Conservation (phyloP, 2,888 invertebrate species). For the Rotaria magnacalcarata region DNA sequence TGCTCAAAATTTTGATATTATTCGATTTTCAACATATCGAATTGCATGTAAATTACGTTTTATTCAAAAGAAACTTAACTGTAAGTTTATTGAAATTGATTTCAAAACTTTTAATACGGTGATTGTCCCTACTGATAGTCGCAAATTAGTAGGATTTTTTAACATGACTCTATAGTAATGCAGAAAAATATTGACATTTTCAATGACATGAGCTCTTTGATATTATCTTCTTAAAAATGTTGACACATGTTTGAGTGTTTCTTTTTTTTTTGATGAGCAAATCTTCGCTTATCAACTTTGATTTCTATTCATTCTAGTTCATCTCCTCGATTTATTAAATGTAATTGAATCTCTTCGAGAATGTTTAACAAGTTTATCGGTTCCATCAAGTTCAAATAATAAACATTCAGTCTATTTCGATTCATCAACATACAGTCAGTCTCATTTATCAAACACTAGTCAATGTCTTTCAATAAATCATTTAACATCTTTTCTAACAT, state of each 20-base stretch:
- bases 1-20: conserved; percentile 83
- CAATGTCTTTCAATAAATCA: conserved; percentile 85
- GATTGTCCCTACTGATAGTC: too few species aligned
- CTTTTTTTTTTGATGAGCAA: background rate
- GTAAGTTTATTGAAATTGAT: conserved; percentile 65
- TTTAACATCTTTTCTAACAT: conserved; percentile 63
- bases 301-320: conserved; percentile 66
- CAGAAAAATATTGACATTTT: too few species aligned
- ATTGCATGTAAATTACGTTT: conserved; percentile 93
- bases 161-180: too few species aligned
- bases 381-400: conserved; percentile 54
- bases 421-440: conserved; percentile 80
- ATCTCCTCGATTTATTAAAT: conserved; percentile 96
- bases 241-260: too few species aligned
- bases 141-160: too few species aligned
- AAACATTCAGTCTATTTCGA: conserved; percentile 63
- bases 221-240: background rate
- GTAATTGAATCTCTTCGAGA: conserved; percentile 96
- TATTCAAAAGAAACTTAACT: conserved; percentile 92
- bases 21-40: conserved; percentile 92
- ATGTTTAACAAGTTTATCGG: conserved; percentile 47
- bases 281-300: conserved; percentile 48
- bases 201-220: background rate
- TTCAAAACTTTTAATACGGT: too few species aligned
- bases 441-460: conserved; percentile 82